Evolutionary conservation across 2,888 invertebrate species (phyloP), one percentile per base, ranked within the genome.

Genomic region (Salpingus planirostris): DNA sequence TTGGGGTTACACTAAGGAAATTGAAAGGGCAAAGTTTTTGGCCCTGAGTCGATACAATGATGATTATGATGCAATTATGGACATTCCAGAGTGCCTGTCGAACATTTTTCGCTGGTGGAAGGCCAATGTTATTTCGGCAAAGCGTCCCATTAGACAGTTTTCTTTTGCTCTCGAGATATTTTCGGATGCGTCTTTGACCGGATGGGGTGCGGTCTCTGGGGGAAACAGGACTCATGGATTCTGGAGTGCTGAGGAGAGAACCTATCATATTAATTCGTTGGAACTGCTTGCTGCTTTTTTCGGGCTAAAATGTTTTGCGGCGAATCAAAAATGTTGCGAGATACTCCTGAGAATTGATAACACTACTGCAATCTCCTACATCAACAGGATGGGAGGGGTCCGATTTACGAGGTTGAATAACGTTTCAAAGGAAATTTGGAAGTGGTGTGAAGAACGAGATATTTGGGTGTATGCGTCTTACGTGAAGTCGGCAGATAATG

Each of bases 301-400:
- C 13, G 33, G 13, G 5, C 21, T 33, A 8, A 11, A 22, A 32
- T 32, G 31, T n/a, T 33, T 33, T 23, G 28, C 29, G 11, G 10
- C 6, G 7, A 14, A 21, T 8, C 5, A 3, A 3, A n/a, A 6
- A 3, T 11, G 23, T 4, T 33, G 48, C 2, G 24, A 31, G 11
- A 40, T 50, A 7, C 33, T 51, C 7, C 36, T 49, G 13, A 45
- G 51, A 23, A 44, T 45, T 2, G 50, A 52, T 30, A 50, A 49
- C 21, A 45, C 42, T 25, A 32, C 30, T 14, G 59, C 58, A 7
- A 27, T 48, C 11, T 21, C 44, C 2, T 43, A 41, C 21, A 33
- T 50, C 13, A 49, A 50, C 28, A 31, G 36, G 25, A 50, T 47
- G 23, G 23, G 23, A 8, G 23, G 23, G 7, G 23, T 23, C 10